Base-by-base conservation (phyloP, 92 coral and sea anemone species). In the Anthopleura xanthogrammica region DNA sequence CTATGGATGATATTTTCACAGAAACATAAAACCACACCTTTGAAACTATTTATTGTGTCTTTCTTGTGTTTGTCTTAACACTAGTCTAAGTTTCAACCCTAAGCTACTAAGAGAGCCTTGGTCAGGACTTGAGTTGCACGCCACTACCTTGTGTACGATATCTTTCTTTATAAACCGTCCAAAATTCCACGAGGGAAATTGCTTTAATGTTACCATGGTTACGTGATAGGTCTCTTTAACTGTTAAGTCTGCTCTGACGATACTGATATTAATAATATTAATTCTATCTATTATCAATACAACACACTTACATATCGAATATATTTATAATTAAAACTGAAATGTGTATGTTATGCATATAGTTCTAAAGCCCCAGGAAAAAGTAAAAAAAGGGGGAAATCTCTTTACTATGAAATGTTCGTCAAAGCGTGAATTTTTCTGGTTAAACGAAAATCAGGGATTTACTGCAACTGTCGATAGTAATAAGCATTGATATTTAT, bases 181-280 rank as follows among this genome's bases (percentile, higher is more conserved):
- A 68, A 68, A 68, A 68, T 68, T 8, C 16, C 14, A 68, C 16
- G 14, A 68, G 16, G 72, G 72, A 23, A 23, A n/a, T 12, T 68
- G 29, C 70, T 62, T 62, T 7, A 62, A 5, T 20, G 23, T 62
- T 62, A n/a, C 36, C 70, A 62, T 62, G 70, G 74, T 68, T 68
- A 68, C 74, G 74, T 68, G 74, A 68, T 68, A 68, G 74, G 74
- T 68, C 74, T 62, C 29, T 19, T 68, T 68, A 68, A 5, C 42
- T 9, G 74, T 68, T 36, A 24, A 68, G 74, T 68, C 46, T 68
- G 74, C 74, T 68, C 74, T 43, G 74, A 29, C 74, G 9, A 17
- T 22, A 22, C 72, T 64, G 0, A 16, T 64, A 64, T 64, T 64
- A 64, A 5, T n/a, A 57, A 3, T 64, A 64, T 64, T 64, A 22